phyloP scores from a whole-genome alignment of 2,113 vertebrate species.

The Henicopernis longicauda region DNA sequence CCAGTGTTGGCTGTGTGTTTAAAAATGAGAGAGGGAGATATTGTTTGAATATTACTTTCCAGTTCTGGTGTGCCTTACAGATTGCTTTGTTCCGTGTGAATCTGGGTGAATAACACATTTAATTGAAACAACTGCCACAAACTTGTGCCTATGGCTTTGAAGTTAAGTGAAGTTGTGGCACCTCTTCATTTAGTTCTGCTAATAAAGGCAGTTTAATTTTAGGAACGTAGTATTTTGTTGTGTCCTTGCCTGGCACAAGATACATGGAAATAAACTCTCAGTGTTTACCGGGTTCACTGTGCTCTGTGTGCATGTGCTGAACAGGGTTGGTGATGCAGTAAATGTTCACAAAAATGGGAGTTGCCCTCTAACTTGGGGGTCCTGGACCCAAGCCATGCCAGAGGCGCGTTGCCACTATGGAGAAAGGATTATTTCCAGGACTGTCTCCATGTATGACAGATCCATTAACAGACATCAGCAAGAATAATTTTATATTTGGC shows the following conservation, averaged over 20 bases:
- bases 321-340: not conserved
- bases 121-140: not conserved
- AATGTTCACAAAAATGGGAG: not conserved
- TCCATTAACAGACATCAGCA: not conserved
- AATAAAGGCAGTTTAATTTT: not conserved
- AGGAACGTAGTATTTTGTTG: not conserved
- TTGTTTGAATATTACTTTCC: not conserved
- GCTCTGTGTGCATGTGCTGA: not conserved
- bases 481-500: not conserved
- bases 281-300: not conserved
- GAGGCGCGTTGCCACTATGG: not conserved
- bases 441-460: not conserved
- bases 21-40: not conserved
- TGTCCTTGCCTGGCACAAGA: not conserved
- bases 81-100: not conserved
- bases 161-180: not conserved
- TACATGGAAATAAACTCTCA: not conserved
- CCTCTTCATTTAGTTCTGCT: not conserved
- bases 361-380: not conserved
- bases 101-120: not conserved
- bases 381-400: not conserved
- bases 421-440: not conserved
- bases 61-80: not conserved
- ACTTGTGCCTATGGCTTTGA: not conserved
- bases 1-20: not conserved